A percentile compares a stretch with the other conserved stretches of the same genome.
These are phyloP conservation scores for Oreortyx pictus DNA, from an alignment of 2,797 vertebrate species.

Conservation along the genomic window DNA sequence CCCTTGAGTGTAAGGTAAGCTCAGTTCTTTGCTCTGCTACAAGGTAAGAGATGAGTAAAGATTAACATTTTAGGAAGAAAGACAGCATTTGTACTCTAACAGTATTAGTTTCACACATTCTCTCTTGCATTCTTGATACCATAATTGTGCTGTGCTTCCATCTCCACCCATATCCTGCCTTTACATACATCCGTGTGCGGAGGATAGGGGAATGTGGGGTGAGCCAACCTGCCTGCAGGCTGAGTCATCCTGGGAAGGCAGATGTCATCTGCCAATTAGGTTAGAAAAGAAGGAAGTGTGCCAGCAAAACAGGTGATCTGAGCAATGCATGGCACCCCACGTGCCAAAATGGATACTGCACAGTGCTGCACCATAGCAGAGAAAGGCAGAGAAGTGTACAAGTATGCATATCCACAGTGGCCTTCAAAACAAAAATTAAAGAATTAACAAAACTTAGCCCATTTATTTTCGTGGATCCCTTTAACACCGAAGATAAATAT, in stretches of 20 bases:
- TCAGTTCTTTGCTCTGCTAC: neutral
- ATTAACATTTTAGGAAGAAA: conserved; percentile 23
- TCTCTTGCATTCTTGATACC: neutral
- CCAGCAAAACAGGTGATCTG: conserved; percentile 33
- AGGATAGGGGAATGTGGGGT: neutral
- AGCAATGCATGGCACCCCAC: neutral
- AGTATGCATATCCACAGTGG: neutral
- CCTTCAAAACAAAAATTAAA: neutral
- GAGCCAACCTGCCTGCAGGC: neutral
- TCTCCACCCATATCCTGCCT: conserved; percentile 45
- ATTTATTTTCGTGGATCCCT: neutral
- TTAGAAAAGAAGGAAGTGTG: conserved; percentile 22
- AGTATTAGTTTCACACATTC: neutral
- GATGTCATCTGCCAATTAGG: neutral
- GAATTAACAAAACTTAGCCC: neutral
- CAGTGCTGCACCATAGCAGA: neutral
- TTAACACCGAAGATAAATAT: neutral
- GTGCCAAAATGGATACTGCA: conserved; percentile 7
- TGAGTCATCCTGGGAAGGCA: conserved; percentile 35
- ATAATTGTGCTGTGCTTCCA: neutral
- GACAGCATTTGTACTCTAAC: neutral
- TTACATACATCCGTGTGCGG: neutral
- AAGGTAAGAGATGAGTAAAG: neutral
- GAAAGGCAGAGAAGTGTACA: neutral
- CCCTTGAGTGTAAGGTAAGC: neutral